Evolutionary conservation across 2,888 invertebrate genomes (phyloP).

Genomic region (Schrankia costaestrigalis): DNA sequence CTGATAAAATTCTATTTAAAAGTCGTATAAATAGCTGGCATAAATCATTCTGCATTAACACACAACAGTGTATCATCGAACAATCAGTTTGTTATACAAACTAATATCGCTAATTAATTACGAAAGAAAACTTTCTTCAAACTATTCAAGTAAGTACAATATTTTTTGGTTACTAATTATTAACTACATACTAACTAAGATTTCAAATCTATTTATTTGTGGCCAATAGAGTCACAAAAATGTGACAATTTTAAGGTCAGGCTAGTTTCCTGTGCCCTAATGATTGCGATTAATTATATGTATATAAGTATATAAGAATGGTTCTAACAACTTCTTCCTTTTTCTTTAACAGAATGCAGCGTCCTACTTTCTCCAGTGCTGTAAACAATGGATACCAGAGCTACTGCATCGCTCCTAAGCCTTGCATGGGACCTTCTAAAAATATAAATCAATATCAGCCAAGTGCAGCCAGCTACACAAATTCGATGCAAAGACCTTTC

Average conservation of each 20-base stretch:
- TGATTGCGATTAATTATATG: not conserved
- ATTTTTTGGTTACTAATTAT: too few species aligned
- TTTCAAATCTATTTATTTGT: too few species aligned
- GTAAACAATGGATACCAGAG: constrained; percentile 20
- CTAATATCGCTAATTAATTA: too few species aligned
- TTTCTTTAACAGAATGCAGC: constrained; percentile 31
- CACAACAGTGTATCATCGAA: too few species aligned
- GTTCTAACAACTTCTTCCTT: not conserved
- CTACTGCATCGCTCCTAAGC: constrained; percentile 18
- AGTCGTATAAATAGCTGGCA: not conserved
- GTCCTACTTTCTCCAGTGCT: constrained; percentile 16
- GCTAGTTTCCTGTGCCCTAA: not conserved
- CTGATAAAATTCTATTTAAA: not conserved
- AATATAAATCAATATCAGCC: constrained; percentile 14
- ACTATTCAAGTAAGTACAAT: not conserved
- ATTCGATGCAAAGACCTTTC: constrained; percentile 21
- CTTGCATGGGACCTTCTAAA: constrained; percentile 19
- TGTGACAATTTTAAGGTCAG: not conserved
- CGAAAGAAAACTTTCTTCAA: not conserved
- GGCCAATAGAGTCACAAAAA: not conserved
- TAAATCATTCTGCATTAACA: too few species aligned
- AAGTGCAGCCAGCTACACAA: constrained; percentile 7
- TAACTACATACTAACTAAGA: too few species aligned
- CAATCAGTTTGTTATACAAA: too few species aligned
- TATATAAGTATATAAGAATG: not conserved